Conservation (phyloP, 2,113 vertebrate species). For the Balaenoptera acutorostrata region DNA sequence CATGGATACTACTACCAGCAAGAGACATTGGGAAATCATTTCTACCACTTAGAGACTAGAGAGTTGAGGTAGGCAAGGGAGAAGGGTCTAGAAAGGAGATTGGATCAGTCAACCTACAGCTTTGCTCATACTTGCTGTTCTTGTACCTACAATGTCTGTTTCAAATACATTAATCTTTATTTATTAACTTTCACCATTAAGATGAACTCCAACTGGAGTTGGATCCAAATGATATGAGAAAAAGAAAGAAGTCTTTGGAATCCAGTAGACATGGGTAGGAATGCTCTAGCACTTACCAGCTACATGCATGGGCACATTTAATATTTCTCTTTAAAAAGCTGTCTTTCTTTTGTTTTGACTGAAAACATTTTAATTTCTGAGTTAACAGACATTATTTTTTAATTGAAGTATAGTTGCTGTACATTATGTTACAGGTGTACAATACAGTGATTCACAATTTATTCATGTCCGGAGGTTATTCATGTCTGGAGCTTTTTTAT, state of each 20-base stretch:
- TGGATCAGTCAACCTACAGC: not conserved
- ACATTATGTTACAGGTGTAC: not conserved
- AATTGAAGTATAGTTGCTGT: not conserved
- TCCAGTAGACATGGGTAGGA: not conserved
- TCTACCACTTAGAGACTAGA: not conserved
- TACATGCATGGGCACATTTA: not conserved
- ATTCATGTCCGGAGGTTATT: too few relatives aligned
- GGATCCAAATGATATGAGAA: not conserved
- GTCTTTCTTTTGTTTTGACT: not conserved
- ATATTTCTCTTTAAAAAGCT: not conserved
- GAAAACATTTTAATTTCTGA: not conserved
- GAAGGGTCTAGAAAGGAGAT: not conserved
- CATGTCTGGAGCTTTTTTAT: too few relatives aligned
- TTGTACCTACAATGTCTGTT: not conserved
- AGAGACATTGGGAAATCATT: not conserved
- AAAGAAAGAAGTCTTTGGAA: not conserved
- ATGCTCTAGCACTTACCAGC: not conserved
- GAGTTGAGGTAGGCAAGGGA: not conserved
- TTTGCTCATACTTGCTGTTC: not conserved
- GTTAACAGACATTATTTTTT: not conserved
- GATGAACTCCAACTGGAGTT: not conserved
- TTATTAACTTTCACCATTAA: not conserved
- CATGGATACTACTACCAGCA: not conserved
- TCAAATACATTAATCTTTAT: not conserved
- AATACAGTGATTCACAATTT: not conserved